Evolutionary conservation across 2,888 invertebrate genomes (phyloP).

Genomic region (Camponotus fellah): DNA sequence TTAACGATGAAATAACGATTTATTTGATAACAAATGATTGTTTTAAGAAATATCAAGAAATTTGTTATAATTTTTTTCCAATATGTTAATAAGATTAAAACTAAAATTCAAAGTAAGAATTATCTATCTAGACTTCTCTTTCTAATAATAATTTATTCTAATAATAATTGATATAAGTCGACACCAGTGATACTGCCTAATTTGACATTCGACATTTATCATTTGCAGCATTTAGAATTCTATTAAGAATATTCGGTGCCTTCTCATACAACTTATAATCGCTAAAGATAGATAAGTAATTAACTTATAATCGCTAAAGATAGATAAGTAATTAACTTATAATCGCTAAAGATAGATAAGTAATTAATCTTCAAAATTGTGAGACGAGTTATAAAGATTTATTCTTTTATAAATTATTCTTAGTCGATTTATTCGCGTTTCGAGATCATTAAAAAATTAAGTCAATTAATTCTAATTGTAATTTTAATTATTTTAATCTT

Average conservation of each 20-base stretch:
- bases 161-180: background rate
- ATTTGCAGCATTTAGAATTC: background rate
- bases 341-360: constrained; percentile 15
- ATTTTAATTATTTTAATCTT: background rate
- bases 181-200: background rate
- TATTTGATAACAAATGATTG: background rate
- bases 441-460: background rate
- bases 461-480: background rate
- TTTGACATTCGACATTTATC: constrained; percentile 15
- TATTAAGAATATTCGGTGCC: background rate
- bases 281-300: constrained; percentile 16
- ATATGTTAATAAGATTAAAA: background rate
- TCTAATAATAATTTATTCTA: constrained; percentile 8
- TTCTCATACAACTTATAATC: background rate
- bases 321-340: background rate
- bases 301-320: background rate
- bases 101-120: background rate
- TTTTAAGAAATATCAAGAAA: background rate
- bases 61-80: background rate
- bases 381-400: constrained; percentile 15
- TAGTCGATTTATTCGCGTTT: background rate
- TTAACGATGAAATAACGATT: background rate
- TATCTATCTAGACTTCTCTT: background rate
- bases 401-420: background rate
- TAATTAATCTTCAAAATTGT: background rate